phyloP scores from a whole-genome alignment of 2,888 invertebrate species.

The Exephanes ischioxanthus region DNA sequence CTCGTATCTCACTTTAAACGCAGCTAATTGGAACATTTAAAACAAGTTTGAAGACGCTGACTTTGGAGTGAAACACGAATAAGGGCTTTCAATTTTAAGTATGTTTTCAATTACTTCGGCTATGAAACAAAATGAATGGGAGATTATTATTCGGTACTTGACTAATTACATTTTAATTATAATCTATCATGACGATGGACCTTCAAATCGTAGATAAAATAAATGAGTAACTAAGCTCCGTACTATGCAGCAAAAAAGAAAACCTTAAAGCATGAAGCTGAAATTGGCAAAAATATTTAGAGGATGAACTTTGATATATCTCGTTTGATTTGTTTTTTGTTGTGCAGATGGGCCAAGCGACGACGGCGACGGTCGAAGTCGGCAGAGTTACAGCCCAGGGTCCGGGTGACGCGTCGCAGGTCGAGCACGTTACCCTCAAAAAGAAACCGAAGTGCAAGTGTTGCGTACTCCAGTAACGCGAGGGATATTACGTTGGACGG shows the following conservation, averaged over 20 bases:
- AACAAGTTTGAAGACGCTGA: not conserved
- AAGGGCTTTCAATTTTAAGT: not conserved
- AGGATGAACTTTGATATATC: not conserved
- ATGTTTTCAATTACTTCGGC: slow-evolving; percentile 15
- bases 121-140: not conserved
- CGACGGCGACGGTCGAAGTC: slow-evolving; percentile 88
- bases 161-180: not conserved
- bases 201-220: not conserved
- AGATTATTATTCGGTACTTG: not conserved
- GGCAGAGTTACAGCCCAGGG: slow-evolving; percentile 91
- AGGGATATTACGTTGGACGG: slow-evolving; percentile 56
- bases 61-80: not conserved
- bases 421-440: slow-evolving; percentile 96
- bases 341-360: slow-evolving; percentile 78
- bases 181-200: slow-evolving; percentile 1
- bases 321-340: slow-evolving; percentile 30
- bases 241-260: not conserved
- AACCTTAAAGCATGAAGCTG: not conserved
- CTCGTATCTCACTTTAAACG: not conserved
- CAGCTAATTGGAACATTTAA: not conserved
- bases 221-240: not conserved
- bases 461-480: slow-evolving; percentile 94
- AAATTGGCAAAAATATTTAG: not conserved
- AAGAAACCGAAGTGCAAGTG: slow-evolving; percentile 98
- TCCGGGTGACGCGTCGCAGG: slow-evolving; percentile 90